Percentiles rank a stretch among this genome's conserved stretches.
These are phyloP conservation scores for Candidula unifasciata DNA, from an alignment of 2,888 invertebrate species.

Conservation along the genomic window DNA sequence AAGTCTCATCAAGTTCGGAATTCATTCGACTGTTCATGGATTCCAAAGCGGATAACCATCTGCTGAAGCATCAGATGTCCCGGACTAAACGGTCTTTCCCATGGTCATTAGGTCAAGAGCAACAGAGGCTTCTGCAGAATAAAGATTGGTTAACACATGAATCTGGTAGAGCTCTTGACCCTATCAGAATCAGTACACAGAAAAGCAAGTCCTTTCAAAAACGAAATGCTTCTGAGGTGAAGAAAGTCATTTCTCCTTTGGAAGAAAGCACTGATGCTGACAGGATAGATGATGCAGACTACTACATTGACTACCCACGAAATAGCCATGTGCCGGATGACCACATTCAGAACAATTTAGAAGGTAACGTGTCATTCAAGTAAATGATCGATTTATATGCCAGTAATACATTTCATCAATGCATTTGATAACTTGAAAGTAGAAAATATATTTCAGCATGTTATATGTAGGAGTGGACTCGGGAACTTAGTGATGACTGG, in stretches of 20 bases:
- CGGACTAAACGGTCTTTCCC: constrained; percentile 9
- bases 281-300: background rate
- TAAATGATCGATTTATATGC: background rate
- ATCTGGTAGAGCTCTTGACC: background rate
- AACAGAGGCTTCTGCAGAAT: background rate
- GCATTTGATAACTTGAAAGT: too few species aligned
- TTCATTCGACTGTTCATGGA: constrained; percentile 17
- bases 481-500: too few species aligned
- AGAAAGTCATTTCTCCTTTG: background rate
- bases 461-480: too few species aligned
- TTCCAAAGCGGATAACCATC: background rate
- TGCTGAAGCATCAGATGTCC: constrained; percentile 2
- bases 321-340: background rate
- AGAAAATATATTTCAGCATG: too few species aligned
- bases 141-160: background rate
- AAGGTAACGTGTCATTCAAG: background rate
- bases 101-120: background rate
- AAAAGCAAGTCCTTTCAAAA: background rate
- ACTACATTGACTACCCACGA: constrained; percentile 5
- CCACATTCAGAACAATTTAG: background rate
- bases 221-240: background rate
- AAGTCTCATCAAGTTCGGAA: background rate
- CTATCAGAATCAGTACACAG: background rate
- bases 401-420: too few species aligned
- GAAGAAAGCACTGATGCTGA: background rate